A percentile compares a stretch with the other conserved stretches of the same genome.
These are phyloP conservation scores for Pararge aegeria DNA, from an alignment of 1,140 invertebrate genomes.

Conservation along the genomic window DNA sequence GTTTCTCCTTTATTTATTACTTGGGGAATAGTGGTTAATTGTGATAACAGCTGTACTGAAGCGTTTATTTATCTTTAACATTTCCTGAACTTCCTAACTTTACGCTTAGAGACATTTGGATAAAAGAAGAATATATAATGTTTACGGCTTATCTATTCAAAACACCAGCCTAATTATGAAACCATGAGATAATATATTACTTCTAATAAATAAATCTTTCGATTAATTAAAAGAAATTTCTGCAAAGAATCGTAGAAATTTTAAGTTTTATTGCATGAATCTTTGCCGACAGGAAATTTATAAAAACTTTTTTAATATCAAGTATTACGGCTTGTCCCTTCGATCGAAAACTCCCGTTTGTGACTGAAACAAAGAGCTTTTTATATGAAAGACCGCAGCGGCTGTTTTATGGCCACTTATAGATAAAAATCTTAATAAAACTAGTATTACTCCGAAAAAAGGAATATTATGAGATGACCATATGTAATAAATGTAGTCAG, in stretches of 20 bases:
- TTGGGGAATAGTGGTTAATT: neutral
- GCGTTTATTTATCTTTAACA: neutral
- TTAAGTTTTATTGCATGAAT: slow-evolving; percentile 64
- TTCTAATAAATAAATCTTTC: neutral
- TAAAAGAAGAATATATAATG: no score
- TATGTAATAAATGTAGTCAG: neutral
- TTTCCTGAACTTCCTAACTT: no score
- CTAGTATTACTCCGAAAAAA: slow-evolving; percentile 5
- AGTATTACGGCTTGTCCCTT: slow-evolving; percentile 58
- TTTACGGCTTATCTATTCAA: no score
- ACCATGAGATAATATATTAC: no score
- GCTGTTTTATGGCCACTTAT: slow-evolving; percentile 18
- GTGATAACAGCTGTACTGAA: neutral
- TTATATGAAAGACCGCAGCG: slow-evolving; percentile 46
- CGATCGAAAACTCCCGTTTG: slow-evolving; percentile 43
- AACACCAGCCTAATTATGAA: no score
- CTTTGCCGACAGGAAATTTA: slow-evolving; percentile 52
- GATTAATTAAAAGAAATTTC: slow-evolving; percentile 6
- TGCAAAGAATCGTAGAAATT: slow-evolving; percentile 15
- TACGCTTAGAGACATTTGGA: no score
- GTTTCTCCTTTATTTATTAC: slow-evolving; percentile 6
- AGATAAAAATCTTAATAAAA: slow-evolving; percentile 12
- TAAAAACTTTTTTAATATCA: slow-evolving; percentile 76
- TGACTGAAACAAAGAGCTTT: slow-evolving; percentile 43
- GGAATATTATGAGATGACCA: neutral